Evolutionary conservation across 2,113 vertebrate species (phyloP).

Genomic region (Lates calcarifer): DNA sequence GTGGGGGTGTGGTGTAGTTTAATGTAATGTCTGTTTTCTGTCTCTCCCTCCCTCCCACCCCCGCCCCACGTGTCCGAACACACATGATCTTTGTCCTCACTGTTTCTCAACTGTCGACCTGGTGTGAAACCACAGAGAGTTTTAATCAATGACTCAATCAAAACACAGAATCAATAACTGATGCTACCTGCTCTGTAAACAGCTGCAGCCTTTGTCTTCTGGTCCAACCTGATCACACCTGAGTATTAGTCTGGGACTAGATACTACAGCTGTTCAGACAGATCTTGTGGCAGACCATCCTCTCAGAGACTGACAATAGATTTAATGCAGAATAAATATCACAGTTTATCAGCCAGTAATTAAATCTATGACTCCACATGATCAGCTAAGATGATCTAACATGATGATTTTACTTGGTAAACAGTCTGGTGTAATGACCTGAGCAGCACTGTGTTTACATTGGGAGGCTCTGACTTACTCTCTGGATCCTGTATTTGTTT

Average conservation of each 20-base stretch:
- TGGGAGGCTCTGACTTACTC: slow-evolving; percentile 33
- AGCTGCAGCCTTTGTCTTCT: slow-evolving; percentile 53
- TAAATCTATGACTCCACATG: background rate
- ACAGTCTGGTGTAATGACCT: background rate
- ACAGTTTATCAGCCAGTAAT: background rate
- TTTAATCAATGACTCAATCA: slow-evolving; percentile 56
- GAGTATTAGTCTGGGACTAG: background rate
- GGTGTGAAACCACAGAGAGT: slow-evolving; percentile 9
- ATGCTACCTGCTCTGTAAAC: slow-evolving; percentile 45
- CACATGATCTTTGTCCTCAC: slow-evolving; percentile 48
- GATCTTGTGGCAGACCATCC: too few relatives aligned
- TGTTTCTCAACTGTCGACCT: slow-evolving; percentile 50
- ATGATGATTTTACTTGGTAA: background rate
- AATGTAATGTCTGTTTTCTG: too few relatives aligned
- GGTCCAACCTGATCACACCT: slow-evolving; percentile 11
- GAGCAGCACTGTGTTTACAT: slow-evolving; percentile 24
- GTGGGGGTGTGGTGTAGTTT: too few relatives aligned
- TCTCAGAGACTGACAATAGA: too few relatives aligned
- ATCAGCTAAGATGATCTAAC: too few relatives aligned
- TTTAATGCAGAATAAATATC: background rate
- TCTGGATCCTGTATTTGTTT: slow-evolving; percentile 52
- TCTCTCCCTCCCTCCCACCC: background rate
- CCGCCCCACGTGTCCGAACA: background rate
- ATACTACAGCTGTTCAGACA: background rate
- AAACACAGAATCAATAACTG: slow-evolving; percentile 57